Base-by-base conservation (phyloP, 2,113 vertebrate species). In the Tonatia bakeri region DNA sequence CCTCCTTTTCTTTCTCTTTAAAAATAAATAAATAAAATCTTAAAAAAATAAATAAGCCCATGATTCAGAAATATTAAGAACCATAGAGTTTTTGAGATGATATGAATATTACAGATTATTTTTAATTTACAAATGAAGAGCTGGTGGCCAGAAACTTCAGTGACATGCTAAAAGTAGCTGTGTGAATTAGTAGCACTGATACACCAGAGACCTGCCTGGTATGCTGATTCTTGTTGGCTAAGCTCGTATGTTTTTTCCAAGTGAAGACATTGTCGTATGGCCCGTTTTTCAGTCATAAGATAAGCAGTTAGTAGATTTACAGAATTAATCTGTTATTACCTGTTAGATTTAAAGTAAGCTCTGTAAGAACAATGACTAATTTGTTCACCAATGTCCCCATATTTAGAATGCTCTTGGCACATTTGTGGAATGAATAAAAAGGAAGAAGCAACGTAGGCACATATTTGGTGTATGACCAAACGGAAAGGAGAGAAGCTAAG, bases 31-130 rank as follows among this genome's bases (percentile, higher is more conserved):
- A 61, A 61, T 28, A 14, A 28, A 61, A 31, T 61, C 59, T 61
- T 31, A 28, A 61, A 61, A 59, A 28, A 61, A 31, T 13, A 28
- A 88, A 73, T 24, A 87, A 89, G 40, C 15, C 47, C 54, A 22
- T 95, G 59, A 95, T 76, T 85, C 54, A 93, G 79, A 88, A 91
- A 67, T 40, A 73, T 28, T 54, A 67, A 92, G 50, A 93, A 87
- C 1, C 0, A 3, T 54, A 50, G 31, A 47, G 13, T 45, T 73
- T 86, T 82, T 56, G 14, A 87, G 73, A 91, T 77, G 45, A 50
- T 67, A 75, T 38, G 7, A 33, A 65, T 19, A 65, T 56, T 81
- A 79, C 26, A 91, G 15, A 17, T 59, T 43, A 59, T 69, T 87
- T 80, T 94, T 24, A 79, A 28, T 80, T 84, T 80, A 69, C 26